These are phyloP conservation scores for Nysson spinosus DNA, from an alignment of 2,888 invertebrate genomes.

Conservation along the genomic window DNA sequence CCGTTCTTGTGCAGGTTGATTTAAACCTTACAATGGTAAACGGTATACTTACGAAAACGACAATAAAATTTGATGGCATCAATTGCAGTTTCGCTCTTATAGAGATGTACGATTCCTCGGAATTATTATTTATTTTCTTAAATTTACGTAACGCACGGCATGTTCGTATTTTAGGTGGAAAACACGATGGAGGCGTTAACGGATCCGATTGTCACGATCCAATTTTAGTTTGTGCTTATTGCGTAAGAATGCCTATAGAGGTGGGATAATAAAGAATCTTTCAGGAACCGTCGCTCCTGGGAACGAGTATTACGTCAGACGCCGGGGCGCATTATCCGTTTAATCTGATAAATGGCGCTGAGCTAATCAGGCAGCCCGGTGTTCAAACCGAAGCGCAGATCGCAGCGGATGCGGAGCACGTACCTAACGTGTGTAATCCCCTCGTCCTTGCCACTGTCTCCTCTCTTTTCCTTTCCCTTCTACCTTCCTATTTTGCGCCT, in stretches of 20 bases:
- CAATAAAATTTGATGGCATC: too few relatives aligned
- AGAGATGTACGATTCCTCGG: too few relatives aligned
- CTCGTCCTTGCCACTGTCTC: conserved; percentile 8
- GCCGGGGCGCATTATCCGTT: conserved; percentile 35
- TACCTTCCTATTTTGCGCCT: conserved; percentile 6
- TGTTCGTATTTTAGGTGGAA: too few relatives aligned
- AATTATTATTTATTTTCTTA: too few relatives aligned
- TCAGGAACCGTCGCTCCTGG: conserved; percentile 15
- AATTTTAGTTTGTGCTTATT: conserved; percentile 18
- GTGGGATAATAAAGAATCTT: conserved; percentile 34
- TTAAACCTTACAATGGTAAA: too few relatives aligned
- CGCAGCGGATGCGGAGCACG: conserved; percentile 40
- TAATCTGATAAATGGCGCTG: conserved; percentile 47
- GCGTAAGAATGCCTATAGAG: conserved; percentile 13
- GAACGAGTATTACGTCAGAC: conserved; percentile 31
- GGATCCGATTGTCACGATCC: conserved; percentile 13
- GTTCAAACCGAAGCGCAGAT: conserved; percentile 7
- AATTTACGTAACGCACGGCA: too few relatives aligned
- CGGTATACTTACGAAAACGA: too few relatives aligned
- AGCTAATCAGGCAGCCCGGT: conserved; percentile 41
- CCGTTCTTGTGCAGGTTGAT: too few relatives aligned
- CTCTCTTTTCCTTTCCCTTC: conserved; percentile 5
- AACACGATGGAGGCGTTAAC: conserved; percentile 29
- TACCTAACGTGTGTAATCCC: conserved; percentile 35
- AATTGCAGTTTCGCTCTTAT: too few relatives aligned